Percentiles rank a stretch among this genome's conserved stretches.
Conservation (phyloP, 2,888 invertebrate genomes). For the Conomelus anceps region DNA sequence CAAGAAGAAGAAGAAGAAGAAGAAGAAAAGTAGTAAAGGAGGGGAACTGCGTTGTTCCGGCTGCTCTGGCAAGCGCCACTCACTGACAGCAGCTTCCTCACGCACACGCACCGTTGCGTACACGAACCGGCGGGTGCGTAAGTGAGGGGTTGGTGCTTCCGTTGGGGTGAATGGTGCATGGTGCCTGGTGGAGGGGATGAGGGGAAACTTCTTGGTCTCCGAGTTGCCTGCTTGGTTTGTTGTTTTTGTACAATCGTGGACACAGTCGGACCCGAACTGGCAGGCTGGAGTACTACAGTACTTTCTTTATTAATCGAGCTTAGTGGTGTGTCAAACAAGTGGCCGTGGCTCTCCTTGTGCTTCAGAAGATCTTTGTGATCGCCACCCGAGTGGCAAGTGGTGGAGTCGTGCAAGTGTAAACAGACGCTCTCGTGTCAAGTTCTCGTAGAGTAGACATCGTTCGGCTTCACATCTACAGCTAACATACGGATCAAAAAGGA, state of each 20-base stretch:
- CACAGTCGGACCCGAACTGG: neutral
- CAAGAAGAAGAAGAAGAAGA: slow-evolving; percentile 17
- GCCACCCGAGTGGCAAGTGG: too few species aligned
- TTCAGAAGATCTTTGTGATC: neutral
- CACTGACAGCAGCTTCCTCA: too few species aligned
- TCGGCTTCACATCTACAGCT: too few species aligned
- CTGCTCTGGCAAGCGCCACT: neutral
- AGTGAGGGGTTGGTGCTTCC: neutral
- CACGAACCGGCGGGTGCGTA: neutral
- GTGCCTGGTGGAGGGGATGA: neutral
- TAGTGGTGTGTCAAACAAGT: neutral
- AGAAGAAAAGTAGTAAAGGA: slow-evolving; percentile 30
- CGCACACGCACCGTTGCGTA: neutral
- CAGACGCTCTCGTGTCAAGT: neutral
- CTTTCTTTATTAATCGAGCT: neutral
- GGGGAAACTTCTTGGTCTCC: neutral
- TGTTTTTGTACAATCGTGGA: neutral
- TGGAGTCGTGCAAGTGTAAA: neutral
- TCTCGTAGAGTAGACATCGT: neutral
- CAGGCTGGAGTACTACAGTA: neutral
- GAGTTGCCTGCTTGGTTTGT: neutral
- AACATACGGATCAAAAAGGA: neutral
- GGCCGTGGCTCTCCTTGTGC: neutral
- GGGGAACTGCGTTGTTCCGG: neutral
- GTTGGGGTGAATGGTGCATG: neutral